These are phyloP conservation scores for Parauchenoglanis ngamensis DNA, from an alignment of 2,797 vertebrate species.

Conservation along the genomic window DNA sequence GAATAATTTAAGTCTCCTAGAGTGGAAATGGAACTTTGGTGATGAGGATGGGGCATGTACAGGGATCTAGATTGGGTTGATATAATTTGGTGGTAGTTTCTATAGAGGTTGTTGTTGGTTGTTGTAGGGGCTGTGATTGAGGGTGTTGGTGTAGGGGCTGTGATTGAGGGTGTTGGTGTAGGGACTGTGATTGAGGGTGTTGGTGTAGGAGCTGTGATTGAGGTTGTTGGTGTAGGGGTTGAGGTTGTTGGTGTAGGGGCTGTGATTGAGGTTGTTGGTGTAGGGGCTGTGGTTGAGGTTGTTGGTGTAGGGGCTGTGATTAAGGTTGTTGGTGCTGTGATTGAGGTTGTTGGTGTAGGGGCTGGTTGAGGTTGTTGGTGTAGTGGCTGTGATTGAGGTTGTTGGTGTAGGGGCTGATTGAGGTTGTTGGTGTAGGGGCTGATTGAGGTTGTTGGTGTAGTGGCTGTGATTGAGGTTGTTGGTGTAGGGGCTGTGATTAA, in stretches of 20 bases:
- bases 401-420: not conserved
- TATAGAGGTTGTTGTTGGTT: not conserved
- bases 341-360: not conserved
- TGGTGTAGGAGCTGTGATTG: not conserved
- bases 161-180: not conserved
- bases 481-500: not conserved
- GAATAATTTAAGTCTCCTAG: not conserved
- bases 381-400: not conserved
- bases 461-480: conserved; percentile 41
- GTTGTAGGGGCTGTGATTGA: not conserved
- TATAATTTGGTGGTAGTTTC: not conserved
- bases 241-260: not conserved
- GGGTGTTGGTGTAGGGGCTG: not conserved
- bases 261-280: not conserved
- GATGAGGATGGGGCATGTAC: not conserved
- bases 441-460: conserved; percentile 62
- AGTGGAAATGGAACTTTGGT: not conserved
- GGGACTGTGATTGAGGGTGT: not conserved
- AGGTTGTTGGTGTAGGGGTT: not conserved
- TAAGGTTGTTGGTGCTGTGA: not conserved
- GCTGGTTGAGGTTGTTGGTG: not conserved
- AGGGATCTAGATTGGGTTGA: not conserved
- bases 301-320: not conserved
- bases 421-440: not conserved
- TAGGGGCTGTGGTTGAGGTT: not conserved